Base-by-base conservation (phyloP, 2,888 invertebrate species). In the Platynereis dumerilii region DNA sequence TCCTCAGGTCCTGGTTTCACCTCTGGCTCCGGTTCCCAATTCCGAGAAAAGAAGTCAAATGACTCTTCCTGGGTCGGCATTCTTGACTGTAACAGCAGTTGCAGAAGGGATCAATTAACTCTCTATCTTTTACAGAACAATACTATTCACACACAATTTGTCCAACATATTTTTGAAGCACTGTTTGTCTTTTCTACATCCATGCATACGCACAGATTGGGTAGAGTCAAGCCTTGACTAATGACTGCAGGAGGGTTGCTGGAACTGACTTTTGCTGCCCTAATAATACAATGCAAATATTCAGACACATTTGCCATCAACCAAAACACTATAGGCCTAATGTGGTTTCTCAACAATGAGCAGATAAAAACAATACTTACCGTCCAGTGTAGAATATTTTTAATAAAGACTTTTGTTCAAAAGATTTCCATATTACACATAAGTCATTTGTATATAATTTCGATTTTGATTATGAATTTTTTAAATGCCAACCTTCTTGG, bases 1-100 rank as follows among this genome's bases (percentile, higher is more conserved):
- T 73, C 69, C 45, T 73, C 68, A 44, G 73, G 71, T n/a, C 63
- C 64, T 28, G 42, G 44, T 60, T 64, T 65, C 45, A 72, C 73
- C 60, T 74, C 75, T 45, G 70, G 69, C 39, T 74, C 78, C 7
- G 78, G 76, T 52, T 84, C 84, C 79, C 81, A 85, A 20, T 78
- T 78, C 55, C 83, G 79, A 12, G 84, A 85, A 71, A 86, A 86
- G 75, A 86, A 86, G 70, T 86, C 85, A 74, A 75, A 83, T 17
- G 83, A 78, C 55, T 82, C 83, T 61, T 84, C 81, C 17, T 75
- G 68, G 29, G 79, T 76, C 28, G 78, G 80, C 75, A 79, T 22
- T 10, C 54, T 42, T 27, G 54, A 26, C 68, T 66, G 42, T 22
- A 20, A 63, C 17, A 27, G 20, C n/a, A 34, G 28, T 34, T 5